Percentiles rank a stretch among this genome's conserved stretches.
Conservation (phyloP, 2,888 invertebrate genomes). For the Biston betularia region DNA sequence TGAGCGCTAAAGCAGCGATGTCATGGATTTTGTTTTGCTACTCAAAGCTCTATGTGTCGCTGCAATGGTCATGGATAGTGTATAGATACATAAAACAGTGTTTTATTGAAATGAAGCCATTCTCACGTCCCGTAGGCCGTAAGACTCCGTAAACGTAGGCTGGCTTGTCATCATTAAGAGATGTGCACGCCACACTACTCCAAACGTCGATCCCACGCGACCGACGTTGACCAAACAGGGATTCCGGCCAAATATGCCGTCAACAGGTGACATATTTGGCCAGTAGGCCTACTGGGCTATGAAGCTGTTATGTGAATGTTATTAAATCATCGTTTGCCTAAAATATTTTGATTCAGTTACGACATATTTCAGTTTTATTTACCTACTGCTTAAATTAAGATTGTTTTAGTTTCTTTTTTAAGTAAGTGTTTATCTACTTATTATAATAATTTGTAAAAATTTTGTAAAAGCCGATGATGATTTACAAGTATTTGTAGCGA, state of each 20-base stretch:
- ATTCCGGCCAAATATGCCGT: conserved; percentile 15
- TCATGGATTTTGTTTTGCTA: no score
- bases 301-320: conserved; percentile 13
- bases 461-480: no score
- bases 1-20: no score
- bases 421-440: not conserved
- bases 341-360: conserved; percentile 17
- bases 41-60: no score
- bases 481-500: no score
- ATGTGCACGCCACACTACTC: conserved; percentile 29
- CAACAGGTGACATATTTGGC: conserved; percentile 12
- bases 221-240: conserved; percentile 2
- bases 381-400: not conserved
- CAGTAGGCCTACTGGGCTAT: conserved; percentile 19
- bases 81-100: not conserved
- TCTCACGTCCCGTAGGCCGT: conserved; percentile 23
- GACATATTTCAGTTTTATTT: conserved; percentile 1
- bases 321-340: conserved; percentile 10
- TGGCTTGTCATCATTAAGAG: conserved; percentile 27
- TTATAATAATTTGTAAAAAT: no score
- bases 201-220: conserved; percentile 35
- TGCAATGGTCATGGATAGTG: no score
- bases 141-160: conserved; percentile 15
- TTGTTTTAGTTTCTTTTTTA: not conserved
- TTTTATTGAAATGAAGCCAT: conserved; percentile 11